Evolutionary conservation across 2,888 invertebrate genomes (phyloP).

Genomic region (Linyphia triangularis): DNA sequence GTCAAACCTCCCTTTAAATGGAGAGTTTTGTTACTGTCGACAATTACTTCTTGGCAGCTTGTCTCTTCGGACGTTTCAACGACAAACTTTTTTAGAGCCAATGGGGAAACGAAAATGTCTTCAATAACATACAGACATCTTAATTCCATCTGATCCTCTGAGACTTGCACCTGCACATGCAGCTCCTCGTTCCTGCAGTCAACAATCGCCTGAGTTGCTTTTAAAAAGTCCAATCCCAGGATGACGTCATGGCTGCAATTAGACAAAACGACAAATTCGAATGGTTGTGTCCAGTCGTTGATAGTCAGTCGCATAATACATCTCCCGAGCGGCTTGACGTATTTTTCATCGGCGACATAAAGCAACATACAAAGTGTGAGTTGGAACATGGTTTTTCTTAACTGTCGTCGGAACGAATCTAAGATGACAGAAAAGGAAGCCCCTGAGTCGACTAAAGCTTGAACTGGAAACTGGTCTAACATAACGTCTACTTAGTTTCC

Average conservation of each 20-base stretch:
- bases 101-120: neutral
- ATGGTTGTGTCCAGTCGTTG: neutral
- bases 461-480: neutral
- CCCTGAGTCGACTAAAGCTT: neutral
- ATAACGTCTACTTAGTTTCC: neutral
- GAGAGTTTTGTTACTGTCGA: neutral
- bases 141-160: neutral
- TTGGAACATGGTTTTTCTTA: neutral
- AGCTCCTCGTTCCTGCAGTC: neutral
- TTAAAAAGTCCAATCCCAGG: neutral
- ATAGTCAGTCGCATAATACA: slow-evolving; percentile 4
- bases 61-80: neutral
- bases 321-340: neutral
- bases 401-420: neutral
- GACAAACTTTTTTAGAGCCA: neutral
- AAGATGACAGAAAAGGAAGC: slow-evolving; percentile 8
- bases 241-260: slow-evolving; percentile 19
- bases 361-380: neutral
- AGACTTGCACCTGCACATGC: neutral
- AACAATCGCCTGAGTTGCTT: neutral
- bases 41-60: neutral
- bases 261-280: neutral
- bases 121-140: neutral
- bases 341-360: slow-evolving; percentile 3
- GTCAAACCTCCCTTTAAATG: neutral